Evolutionary conservation across 2,113 vertebrate species (phyloP).

Genomic region (Saiga tatarica): DNA sequence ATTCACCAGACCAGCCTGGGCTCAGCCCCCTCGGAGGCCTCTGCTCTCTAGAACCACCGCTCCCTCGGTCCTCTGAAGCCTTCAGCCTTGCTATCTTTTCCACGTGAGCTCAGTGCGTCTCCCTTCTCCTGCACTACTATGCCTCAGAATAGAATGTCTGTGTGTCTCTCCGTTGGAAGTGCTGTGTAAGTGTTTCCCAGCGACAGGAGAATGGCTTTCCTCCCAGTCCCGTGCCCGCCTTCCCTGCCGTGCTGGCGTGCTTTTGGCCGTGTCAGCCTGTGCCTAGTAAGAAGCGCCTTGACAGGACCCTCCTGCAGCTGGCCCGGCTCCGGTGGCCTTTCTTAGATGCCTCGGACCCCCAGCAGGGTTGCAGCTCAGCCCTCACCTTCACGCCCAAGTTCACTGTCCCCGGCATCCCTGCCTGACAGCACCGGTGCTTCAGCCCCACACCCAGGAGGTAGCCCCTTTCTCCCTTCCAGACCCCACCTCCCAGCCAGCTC

Average conservation of each 20-base stretch:
- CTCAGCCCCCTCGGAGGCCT: fast-evolving
- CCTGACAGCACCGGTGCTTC: fast-evolving
- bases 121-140: neutral
- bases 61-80: fast-evolving
- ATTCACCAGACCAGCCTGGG: fast-evolving
- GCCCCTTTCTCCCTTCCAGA: fast-evolving
- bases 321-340: neutral
- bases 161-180: neutral
- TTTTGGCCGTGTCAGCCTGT: neutral
- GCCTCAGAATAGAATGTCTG: neutral
- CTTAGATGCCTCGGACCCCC: fast-evolving
- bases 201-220: neutral
- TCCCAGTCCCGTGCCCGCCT: neutral
- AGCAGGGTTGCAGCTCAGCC: neutral
- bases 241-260: neutral
- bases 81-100: too few relatives aligned
- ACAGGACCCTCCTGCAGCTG: neutral
- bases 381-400: neutral
- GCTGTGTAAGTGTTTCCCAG: neutral
- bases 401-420: fast-evolving
- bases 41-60: fast-evolving
- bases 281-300: neutral
- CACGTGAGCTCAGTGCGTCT: fast-evolving
- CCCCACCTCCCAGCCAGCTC: neutral
- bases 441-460: neutral